phyloP scores from a whole-genome alignment of 1,140 invertebrate genomes.

The Drosophila arizonae region DNA sequence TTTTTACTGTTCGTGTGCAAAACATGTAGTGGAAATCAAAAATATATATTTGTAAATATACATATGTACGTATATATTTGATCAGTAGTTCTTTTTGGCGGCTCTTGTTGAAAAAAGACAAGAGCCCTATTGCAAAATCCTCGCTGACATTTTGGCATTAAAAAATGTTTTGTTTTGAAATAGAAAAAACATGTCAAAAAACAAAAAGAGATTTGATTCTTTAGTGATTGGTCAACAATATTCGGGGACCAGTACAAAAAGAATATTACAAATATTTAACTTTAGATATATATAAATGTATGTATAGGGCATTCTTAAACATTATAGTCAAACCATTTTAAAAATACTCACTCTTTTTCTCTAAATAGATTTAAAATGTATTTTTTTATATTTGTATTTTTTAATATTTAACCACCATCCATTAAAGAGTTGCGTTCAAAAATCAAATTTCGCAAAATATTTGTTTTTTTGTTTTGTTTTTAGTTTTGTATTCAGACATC shows the following conservation, averaged over 20 bases:
- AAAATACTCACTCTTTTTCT: conserved; percentile 82
- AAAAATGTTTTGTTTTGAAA: conserved; percentile 50
- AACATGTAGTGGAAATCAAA: conserved; percentile 48
- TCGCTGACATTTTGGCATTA: conserved; percentile 60
- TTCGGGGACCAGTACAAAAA: conserved; percentile 39
- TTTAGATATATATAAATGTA: conserved; percentile 25
- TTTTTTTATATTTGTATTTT: conserved; percentile 47
- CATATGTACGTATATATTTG: conserved; percentile 37
- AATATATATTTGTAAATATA: conserved; percentile 36
- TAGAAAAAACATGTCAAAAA: conserved; percentile 75
- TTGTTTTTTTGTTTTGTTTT: neutral
- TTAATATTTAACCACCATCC: conserved; percentile 72
- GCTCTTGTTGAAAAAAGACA: conserved; percentile 24
- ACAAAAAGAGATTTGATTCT: conserved; percentile 65
- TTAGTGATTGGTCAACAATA: conserved; percentile 60
- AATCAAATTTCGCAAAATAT: conserved; percentile 80
- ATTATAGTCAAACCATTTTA: conserved; percentile 74
- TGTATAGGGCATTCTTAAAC: conserved; percentile 72
- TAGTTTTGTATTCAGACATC: conserved; percentile 73
- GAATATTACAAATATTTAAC: conserved; percentile 36
- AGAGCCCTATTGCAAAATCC: conserved; percentile 54
- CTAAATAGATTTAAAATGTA: conserved; percentile 75
- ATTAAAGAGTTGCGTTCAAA: conserved; percentile 81
- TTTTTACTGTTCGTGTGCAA: conserved; percentile 63
- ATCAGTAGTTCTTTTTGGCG: conserved; percentile 2